These are phyloP conservation scores for Drosophila oshimai DNA, from an alignment of 1,140 invertebrate genomes.

Conservation along the genomic window DNA sequence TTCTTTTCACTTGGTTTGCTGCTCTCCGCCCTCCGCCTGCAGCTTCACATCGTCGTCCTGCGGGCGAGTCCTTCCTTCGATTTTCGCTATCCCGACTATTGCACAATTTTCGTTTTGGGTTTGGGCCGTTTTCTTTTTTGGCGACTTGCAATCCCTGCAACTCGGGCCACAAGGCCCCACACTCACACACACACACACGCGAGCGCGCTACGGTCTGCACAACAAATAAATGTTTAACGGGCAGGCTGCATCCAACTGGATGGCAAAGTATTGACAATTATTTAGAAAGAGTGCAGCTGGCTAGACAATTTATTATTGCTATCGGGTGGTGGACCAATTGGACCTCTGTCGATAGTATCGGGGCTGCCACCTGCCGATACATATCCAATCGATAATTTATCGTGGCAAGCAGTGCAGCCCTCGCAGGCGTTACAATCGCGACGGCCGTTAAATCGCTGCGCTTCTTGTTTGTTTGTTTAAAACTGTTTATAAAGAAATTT, in stretches of 20 bases:
- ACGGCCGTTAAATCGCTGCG: constrained; percentile 8
- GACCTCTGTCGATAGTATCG: too few relatives aligned
- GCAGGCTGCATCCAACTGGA: not conserved
- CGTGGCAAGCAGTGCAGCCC: constrained; percentile 29
- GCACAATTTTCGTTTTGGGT: constrained; percentile 51
- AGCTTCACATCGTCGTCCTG: constrained; percentile 68
- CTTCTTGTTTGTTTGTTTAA: not conserved
- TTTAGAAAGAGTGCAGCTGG: too few relatives aligned
- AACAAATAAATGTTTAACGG: constrained; percentile 36
- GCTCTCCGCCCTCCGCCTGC: constrained; percentile 34
- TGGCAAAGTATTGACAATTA: constrained; percentile 44
- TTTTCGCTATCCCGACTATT: constrained; percentile 61
- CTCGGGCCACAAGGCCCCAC: constrained; percentile 23
- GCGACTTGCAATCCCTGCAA: constrained; percentile 11
- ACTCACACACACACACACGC: constrained; percentile 38
- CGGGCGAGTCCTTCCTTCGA: constrained; percentile 53
- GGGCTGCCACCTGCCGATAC: not conserved
- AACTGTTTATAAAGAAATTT: not conserved
- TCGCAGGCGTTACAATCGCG: constrained; percentile 38
- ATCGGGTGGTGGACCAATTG: too few relatives aligned
- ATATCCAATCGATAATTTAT: not conserved
- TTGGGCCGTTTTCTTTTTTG: constrained; percentile 2
- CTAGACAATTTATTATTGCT: not conserved
- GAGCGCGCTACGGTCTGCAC: constrained; percentile 30
- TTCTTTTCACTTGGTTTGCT: constrained; percentile 45